Evolutionary conservation across 2,797 vertebrate genomes (phyloP).

Genomic region (Sphenopsis melanotis): DNA sequence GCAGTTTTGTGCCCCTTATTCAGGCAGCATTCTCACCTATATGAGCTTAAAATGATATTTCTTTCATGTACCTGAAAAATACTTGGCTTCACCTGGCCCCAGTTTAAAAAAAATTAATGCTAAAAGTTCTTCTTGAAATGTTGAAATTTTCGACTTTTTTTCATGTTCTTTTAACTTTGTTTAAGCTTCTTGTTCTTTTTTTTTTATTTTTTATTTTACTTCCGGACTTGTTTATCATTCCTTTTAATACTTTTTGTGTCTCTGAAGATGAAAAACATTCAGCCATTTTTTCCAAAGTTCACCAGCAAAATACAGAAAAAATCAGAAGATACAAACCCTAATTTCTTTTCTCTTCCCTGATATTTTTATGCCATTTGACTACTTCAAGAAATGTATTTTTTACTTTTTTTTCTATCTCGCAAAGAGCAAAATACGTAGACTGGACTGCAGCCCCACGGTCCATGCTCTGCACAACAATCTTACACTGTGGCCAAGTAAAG

Average conservation of each 20-base stretch:
- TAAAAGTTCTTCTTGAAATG: not conserved
- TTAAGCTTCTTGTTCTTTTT: not conserved
- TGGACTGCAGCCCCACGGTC: not conserved
- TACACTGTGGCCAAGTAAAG: not conserved
- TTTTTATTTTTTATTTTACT: not conserved
- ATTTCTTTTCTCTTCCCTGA: not conserved
- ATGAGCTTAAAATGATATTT: not conserved
- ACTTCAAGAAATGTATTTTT: not conserved
- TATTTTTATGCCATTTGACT: not conserved
- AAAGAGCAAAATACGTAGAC: not conserved
- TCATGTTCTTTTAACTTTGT: fast-evolving
- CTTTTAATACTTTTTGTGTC: not conserved
- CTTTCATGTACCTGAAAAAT: not conserved
- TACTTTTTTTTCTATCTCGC: not conserved
- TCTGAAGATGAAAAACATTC: not conserved
- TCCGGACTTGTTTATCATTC: not conserved
- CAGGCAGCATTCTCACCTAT: not conserved
- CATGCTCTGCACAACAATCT: not conserved
- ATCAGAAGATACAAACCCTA: not conserved
- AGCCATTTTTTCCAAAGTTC: not conserved
- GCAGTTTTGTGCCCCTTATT: not conserved
- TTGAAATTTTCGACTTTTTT: not conserved
- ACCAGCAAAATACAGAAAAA: not conserved
- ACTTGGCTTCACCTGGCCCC: fast-evolving
- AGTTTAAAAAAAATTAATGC: not conserved